Base-by-base conservation (phyloP, 2,113 vertebrate genomes). In the Romanogobio albipinnatus region DNA sequence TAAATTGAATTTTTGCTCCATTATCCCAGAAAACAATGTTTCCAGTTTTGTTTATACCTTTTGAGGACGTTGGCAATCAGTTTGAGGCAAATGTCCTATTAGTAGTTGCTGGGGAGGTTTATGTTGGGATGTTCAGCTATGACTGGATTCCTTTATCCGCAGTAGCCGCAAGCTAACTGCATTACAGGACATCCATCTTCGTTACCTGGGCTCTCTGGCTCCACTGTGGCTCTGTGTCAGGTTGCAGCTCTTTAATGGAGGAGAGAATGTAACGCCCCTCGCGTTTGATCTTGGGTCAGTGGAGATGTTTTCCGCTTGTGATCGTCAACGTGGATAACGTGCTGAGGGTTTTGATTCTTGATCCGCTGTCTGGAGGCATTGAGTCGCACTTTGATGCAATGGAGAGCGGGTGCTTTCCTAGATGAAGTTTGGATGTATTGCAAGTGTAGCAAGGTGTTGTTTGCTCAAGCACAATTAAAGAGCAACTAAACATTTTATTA, bases 101-200 rank as follows among this genome's bases (percentile, higher is more conserved):
- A 47, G 53, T 39, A 22, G n/a, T 53, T 53, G 14, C 36, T 43
- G 17, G 17, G 17, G 53, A 56, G 53, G 15, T 56, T 17, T 51
- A 33, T 53, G 74, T 51, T 51, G 74, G 74, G 74, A 49, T 84
- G 73, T 74, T 87, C 64, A 9, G 76, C 75, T 56, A 45, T 26
- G 62, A 59, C 84, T 29, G 82, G 29, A 64, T 83, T 86, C 74
- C 78, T 79, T 43, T 53, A 70, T 33, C 58, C 58, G 64, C 78
- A 59, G 81, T 64, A 49, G 19, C 83, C 68, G 66, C 43, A 62
- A 59, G 4, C 45, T 83, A 89, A 90, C 87, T 43, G 71, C 70
- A 87, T 90, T 90, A 86, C 77, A 45, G 83, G 29, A 61, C 76
- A 85, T 86, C 85, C 36, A 59, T 87, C 85, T 87, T 88, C 58